Evolutionary conservation across 2,113 vertebrate species (phyloP).

Genomic region (Corythaixoides concolor): DNA sequence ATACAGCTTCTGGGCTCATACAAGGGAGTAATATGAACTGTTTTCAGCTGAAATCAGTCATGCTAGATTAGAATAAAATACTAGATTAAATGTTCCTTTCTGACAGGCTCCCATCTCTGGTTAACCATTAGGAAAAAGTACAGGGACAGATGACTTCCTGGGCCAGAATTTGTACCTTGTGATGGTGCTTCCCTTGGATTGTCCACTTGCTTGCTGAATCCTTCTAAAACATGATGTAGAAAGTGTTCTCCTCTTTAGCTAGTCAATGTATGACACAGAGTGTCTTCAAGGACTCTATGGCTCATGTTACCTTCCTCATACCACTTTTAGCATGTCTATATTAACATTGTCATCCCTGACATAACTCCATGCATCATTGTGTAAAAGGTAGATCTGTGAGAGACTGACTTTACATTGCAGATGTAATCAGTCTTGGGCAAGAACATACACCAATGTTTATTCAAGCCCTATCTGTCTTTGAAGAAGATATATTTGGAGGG

Average conservation of each 20-base stretch:
- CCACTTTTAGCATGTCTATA: background rate
- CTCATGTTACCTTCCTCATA: accelerated
- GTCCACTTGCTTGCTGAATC: background rate
- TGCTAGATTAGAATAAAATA: background rate
- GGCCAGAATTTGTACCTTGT: background rate
- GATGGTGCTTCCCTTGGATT: background rate
- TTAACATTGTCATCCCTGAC: background rate
- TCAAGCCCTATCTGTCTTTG: background rate
- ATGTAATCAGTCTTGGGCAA: background rate
- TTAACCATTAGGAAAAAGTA: background rate
- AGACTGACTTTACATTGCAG: background rate
- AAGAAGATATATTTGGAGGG: background rate
- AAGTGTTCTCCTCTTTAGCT: background rate
- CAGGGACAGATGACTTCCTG: background rate
- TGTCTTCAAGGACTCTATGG: background rate
- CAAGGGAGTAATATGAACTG: background rate
- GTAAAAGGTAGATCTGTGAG: background rate
- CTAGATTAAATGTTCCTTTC: background rate
- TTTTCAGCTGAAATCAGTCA: background rate
- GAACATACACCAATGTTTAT: background rate
- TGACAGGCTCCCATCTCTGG: background rate
- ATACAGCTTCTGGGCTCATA: background rate
- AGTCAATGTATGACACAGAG: background rate
- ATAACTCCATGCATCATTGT: background rate
- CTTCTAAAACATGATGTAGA: background rate